Conservation (phyloP, 2,113 vertebrate species). For the Myocastor coypus region DNA sequence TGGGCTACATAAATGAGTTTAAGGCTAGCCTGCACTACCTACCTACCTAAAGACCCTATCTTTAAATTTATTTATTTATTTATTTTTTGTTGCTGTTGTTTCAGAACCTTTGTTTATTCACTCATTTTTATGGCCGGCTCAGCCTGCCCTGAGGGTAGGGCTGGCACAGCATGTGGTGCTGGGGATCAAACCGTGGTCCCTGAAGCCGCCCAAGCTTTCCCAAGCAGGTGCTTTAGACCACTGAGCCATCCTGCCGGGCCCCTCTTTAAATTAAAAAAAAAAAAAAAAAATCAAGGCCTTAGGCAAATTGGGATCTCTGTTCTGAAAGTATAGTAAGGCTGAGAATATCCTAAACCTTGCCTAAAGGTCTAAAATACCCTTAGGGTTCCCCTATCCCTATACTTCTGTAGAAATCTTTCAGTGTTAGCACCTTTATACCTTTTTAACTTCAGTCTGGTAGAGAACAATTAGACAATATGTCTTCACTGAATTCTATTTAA, state of each 20-base stretch:
- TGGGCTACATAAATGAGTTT: neutral
- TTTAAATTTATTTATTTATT: no score
- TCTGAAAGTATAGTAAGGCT: constrained; percentile 17
- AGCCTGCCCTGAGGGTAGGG: no score
- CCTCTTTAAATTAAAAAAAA: neutral
- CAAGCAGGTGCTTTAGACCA: no score
- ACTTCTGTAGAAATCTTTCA: neutral
- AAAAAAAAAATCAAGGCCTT: neutral
- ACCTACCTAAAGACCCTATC: neutral
- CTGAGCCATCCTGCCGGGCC: no score
- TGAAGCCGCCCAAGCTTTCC: no score
- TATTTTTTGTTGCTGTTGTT: no score
- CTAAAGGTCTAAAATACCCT: neutral
- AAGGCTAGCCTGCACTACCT: neutral
- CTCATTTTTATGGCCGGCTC: no score
- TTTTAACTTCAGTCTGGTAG: neutral
- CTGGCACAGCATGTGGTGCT: no score
- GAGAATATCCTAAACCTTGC: neutral
- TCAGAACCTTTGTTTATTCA: no score
- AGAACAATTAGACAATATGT: neutral
- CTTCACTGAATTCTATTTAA: constrained; percentile 15
- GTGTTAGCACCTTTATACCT: neutral
- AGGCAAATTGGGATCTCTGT: neutral
- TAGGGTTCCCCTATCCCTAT: neutral
- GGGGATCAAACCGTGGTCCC: no score